Evolutionary conservation across 2,113 vertebrate species (phyloP).

Genomic region (Campylomormyrus numenius): DNA sequence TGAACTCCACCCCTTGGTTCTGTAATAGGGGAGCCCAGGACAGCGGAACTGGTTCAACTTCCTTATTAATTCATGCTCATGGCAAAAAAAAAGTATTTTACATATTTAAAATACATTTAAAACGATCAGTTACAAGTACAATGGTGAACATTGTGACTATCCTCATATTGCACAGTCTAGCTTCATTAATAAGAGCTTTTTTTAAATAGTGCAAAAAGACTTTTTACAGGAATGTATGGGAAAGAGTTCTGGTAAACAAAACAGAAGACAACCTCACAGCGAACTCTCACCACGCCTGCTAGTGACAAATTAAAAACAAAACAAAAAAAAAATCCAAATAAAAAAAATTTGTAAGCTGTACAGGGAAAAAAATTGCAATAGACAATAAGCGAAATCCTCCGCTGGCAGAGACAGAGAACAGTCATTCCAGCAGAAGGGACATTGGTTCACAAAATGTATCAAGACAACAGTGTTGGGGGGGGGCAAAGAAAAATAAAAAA

Average conservation of each 20-base stretch:
- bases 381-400: constrained; percentile 64
- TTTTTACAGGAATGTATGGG: constrained; percentile 77
- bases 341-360: constrained; percentile 70
- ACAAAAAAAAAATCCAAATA: constrained; percentile 16
- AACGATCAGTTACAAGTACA: constrained; percentile 83
- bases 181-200: constrained; percentile 62
- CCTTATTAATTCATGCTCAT: constrained; percentile 76
- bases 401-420: constrained; percentile 60
- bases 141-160: constrained; percentile 75
- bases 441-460: constrained; percentile 53
- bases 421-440: constrained; percentile 54
- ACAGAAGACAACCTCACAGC: constrained; percentile 63
- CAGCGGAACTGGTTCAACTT: constrained; percentile 34
- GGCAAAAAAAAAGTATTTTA: constrained; percentile 82
- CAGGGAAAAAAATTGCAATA: constrained; percentile 69
- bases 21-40: background rate
- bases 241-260: constrained; percentile 61
- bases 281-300: constrained; percentile 56
- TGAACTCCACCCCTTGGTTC: background rate
- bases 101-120: constrained; percentile 93
- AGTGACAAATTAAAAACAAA: constrained; percentile 46
- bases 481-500: constrained; percentile 26
- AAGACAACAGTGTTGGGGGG: constrained; percentile 44
- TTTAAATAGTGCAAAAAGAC: constrained; percentile 81
- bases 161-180: constrained; percentile 80